Base-by-base conservation (phyloP, 2,113 vertebrate genomes). In the Theristicus caerulescens region DNA sequence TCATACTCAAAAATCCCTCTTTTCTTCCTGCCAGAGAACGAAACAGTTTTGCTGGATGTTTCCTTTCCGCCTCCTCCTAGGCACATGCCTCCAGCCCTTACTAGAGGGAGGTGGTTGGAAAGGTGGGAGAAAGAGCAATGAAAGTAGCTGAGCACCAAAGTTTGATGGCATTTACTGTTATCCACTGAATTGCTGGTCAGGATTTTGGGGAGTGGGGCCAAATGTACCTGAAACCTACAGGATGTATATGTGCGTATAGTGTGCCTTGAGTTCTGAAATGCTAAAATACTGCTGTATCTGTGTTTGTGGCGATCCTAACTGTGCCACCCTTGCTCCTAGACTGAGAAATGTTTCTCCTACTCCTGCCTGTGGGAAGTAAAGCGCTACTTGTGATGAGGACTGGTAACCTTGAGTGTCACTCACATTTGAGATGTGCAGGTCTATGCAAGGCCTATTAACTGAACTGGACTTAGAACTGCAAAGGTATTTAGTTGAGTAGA, bases 111-210 rank as follows among this genome's bases (percentile, higher is more conserved):
- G 4, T 55, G 17, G 47, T 18, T 57, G 36, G 32, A 76, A 76
- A 77, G 20, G 32, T 57, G 52, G 17, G 25, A 81, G 16, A 26
- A 64, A 16, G 51, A 65, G 16, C 14, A 52, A 34, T 36, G 22
- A 42, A 71, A 54, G n/a, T 13, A 65, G 18, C 51, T 1, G 0
- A 57, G 46, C 2, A 0, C 31, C 74, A 21, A 49, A 49, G 8
- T 34, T 61, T 49, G 54, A 44, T 29, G 42, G 49, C 29, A 69
- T 88, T 83, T 73, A 40, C 31, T 16, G 29, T 77, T 82, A 65
- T 31, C 8, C 18, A 21, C 40, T 51, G 42, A 66, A 57, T 13
- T 79, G 22, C 27, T 57, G 47, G 32, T n/a, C 55, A 73, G 27
- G 49, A 42, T 59, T 71, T 71, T 34, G 34, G 25, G 36, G 10